These are phyloP conservation scores for Drosophila aldrichi DNA, from an alignment of 2,888 invertebrate genomes.

Conservation along the genomic window DNA sequence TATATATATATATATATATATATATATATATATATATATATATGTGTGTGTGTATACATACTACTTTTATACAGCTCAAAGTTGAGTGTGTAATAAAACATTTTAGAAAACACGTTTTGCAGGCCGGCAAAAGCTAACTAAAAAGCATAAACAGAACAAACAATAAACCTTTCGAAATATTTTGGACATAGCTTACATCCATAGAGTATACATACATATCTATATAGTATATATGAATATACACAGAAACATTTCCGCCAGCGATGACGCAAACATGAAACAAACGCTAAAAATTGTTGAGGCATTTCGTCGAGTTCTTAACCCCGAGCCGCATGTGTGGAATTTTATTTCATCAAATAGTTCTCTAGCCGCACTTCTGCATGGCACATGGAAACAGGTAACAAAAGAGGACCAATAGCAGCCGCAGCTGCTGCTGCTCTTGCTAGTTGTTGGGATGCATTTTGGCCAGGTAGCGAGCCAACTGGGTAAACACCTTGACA, in stretches of 20 bases:
- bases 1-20: too few relatives aligned
- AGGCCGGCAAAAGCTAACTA: constrained; percentile 41
- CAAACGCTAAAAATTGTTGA: constrained; percentile 57
- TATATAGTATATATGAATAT: constrained; percentile 1
- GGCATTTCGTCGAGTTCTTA: constrained; percentile 58
- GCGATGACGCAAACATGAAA: constrained; percentile 69
- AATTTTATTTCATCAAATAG: constrained; percentile 48
- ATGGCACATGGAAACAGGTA: constrained; percentile 45
- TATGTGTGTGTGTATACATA: not conserved
- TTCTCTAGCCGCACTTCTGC: not conserved
- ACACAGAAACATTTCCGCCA: constrained; percentile 55
- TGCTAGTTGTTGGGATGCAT: constrained; percentile 14
- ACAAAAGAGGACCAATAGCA: constrained; percentile 16
- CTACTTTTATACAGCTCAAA: constrained; percentile 5
- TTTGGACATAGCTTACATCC: constrained; percentile 34
- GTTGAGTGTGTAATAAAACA: constrained; percentile 35
- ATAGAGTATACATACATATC: constrained; percentile 3
- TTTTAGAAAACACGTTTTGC: constrained; percentile 53
- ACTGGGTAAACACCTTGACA: not conserved
- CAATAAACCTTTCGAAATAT: constrained; percentile 34
- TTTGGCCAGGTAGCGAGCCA: constrained; percentile 21
- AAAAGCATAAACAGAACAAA: constrained; percentile 10
- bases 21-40: too few relatives aligned
- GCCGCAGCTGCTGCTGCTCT: constrained; percentile 17
- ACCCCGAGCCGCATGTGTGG: constrained; percentile 42